A percentile compares a stretch with the other conserved stretches of the same genome.
Conservation (phyloP, 2,888 invertebrate species). For the Cerastis leucographa region DNA sequence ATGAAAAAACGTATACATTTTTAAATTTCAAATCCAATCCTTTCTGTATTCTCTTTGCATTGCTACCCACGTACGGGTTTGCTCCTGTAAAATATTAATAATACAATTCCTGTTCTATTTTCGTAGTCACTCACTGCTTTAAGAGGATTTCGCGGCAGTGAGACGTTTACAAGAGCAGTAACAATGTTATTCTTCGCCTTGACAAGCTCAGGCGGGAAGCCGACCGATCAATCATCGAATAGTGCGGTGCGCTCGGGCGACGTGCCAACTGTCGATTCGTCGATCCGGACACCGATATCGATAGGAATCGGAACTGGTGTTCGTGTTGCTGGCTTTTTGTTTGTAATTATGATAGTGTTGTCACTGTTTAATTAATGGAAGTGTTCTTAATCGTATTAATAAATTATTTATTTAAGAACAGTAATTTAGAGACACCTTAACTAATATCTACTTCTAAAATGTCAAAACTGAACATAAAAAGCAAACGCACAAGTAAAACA, state of each 20-base stretch:
- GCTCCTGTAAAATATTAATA: slow-evolving; percentile 66
- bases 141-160: slow-evolving; percentile 85
- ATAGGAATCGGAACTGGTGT: slow-evolving; percentile 54
- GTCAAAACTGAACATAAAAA: background rate
- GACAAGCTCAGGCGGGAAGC: slow-evolving; percentile 84
- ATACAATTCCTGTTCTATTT: slow-evolving; percentile 69
- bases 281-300: slow-evolving; percentile 68
- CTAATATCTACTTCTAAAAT: background rate
- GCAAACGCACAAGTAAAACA: background rate
- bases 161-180: slow-evolving; percentile 87
- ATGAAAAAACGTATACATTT: slow-evolving; percentile 49
- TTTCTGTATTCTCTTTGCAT: slow-evolving; percentile 58
- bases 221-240: slow-evolving; percentile 86
- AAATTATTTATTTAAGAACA: background rate
- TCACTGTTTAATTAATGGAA: slow-evolving; percentile 3
- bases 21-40: slow-evolving; percentile 65
- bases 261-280: slow-evolving; percentile 74
- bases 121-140: slow-evolving; percentile 73
- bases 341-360: slow-evolving; percentile 38
- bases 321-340: slow-evolving; percentile 46
- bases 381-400: background rate
- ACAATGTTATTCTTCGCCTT: slow-evolving; percentile 89
- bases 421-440: background rate
- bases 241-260: slow-evolving; percentile 76
- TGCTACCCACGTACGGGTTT: slow-evolving; percentile 49